phyloP scores from a whole-genome alignment of 2,797 vertebrate species.

The Spinibarbus caldwelli region DNA sequence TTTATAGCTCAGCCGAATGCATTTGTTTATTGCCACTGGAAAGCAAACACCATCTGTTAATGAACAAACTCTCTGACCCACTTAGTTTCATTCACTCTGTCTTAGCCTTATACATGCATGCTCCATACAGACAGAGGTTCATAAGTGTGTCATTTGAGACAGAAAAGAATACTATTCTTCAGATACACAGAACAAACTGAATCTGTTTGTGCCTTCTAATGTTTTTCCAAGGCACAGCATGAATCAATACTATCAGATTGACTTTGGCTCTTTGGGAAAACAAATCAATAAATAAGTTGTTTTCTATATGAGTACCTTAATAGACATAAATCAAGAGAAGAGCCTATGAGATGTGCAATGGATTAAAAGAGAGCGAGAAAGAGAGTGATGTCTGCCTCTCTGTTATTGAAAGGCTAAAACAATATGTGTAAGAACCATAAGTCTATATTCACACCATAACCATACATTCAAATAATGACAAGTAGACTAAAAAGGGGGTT shows the following conservation, averaged over 20 bases:
- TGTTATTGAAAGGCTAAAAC: slow-evolving; percentile 5
- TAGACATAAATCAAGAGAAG: slow-evolving; percentile 50
- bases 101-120: slow-evolving; percentile 21
- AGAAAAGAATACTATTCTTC: slow-evolving; percentile 24
- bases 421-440: slow-evolving; percentile 6
- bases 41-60: slow-evolving; percentile 72
- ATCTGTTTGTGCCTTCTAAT: slow-evolving; percentile 37
- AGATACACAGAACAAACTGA: slow-evolving; percentile 24
- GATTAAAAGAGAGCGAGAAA: slow-evolving; percentile 25
- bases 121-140: slow-evolving; percentile 28
- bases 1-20: slow-evolving; percentile 65
- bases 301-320: slow-evolving; percentile 50
- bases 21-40: slow-evolving; percentile 71
- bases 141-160: slow-evolving; percentile 32
- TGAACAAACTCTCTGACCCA: slow-evolving; percentile 71
- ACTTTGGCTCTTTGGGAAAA: slow-evolving; percentile 51
- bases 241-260: slow-evolving; percentile 52
- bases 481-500: background rate
- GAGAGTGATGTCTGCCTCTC: slow-evolving; percentile 7
- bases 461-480: slow-evolving; percentile 14
- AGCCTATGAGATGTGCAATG: slow-evolving; percentile 29
- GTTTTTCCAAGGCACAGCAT: slow-evolving; percentile 46
- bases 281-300: slow-evolving; percentile 54
- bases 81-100: slow-evolving; percentile 57
- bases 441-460: background rate